Conservation (phyloP, 2,888 invertebrate species). For the Chymomyza caudatula region DNA sequence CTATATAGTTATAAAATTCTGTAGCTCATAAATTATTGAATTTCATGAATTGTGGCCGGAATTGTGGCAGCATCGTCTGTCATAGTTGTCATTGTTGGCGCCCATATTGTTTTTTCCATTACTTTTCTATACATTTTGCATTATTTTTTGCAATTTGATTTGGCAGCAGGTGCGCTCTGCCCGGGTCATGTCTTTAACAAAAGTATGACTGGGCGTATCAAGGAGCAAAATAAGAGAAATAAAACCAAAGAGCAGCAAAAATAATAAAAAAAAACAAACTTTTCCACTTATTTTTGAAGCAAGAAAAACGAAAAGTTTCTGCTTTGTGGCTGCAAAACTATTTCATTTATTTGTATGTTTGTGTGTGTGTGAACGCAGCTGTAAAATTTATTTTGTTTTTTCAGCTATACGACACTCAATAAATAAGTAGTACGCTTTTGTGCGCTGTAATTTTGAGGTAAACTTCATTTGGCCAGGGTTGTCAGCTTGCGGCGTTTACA, state of each 20-base stretch:
- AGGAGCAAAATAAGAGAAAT: not conserved
- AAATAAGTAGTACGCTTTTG: slow-evolving; percentile 60
- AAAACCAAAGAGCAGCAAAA: not conserved
- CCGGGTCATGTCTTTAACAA: slow-evolving; percentile 43
- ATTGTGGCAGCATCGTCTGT: slow-evolving; percentile 38
- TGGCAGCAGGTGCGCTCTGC: slow-evolving; percentile 61
- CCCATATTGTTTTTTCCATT: not conserved
- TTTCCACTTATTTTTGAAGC: slow-evolving; percentile 59
- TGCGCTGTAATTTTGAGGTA: slow-evolving; percentile 1
- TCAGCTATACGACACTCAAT: slow-evolving; percentile 51
- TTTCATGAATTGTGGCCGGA: slow-evolving; percentile 26
- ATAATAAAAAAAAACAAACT: slow-evolving; percentile 30
- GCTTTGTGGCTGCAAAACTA: slow-evolving; percentile 16
- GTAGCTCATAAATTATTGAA: slow-evolving; percentile 64
- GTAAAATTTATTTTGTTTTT: slow-evolving; percentile 66
- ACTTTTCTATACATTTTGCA: not conserved
- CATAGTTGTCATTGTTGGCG: slow-evolving; percentile 48
- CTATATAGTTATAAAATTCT: slow-evolving; percentile 24
- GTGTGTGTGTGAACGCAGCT: slow-evolving; percentile 17
- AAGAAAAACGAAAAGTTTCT: slow-evolving; percentile 28
- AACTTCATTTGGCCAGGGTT: slow-evolving; percentile 23
- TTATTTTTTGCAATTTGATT: slow-evolving; percentile 52
- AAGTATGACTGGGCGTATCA: slow-evolving; percentile 16
- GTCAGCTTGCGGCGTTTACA: slow-evolving; percentile 46
- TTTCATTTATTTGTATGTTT: slow-evolving; percentile 5